These are phyloP conservation scores for Hedya salicella DNA, from an alignment of 2,888 invertebrate genomes.

Conservation along the genomic window DNA sequence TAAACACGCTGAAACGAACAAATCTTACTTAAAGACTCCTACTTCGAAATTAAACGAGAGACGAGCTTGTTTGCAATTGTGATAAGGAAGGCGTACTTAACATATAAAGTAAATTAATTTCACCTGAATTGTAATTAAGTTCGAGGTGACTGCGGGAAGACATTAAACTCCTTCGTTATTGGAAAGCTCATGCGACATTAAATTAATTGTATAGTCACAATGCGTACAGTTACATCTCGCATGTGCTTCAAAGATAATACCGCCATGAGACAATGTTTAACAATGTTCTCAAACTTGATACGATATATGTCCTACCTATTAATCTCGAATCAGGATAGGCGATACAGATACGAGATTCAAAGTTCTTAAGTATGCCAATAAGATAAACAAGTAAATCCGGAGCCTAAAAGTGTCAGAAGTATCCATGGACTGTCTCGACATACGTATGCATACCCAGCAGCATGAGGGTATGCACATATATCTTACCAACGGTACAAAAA, in stretches of 20 bases:
- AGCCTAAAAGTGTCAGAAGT: no score
- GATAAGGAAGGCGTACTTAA: neutral
- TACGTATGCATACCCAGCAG: no score
- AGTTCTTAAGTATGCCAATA: no score
- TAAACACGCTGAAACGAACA: neutral
- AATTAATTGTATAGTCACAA: constrained; percentile 13
- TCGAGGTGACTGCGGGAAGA: neutral
- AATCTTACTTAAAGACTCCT: neutral
- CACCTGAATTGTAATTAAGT: constrained; percentile 1
- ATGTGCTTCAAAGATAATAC: constrained; percentile 13
- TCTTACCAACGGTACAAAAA: no score
- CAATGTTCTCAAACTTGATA: constrained; percentile 15
- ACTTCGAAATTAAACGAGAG: neutral
- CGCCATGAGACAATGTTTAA: neutral
- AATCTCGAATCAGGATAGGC: no score
- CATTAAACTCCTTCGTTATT: constrained; percentile 5
- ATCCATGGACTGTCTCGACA: no score
- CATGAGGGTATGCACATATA: no score
- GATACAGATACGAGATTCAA: no score
- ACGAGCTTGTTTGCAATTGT: neutral
- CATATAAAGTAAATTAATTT: constrained; percentile 6
- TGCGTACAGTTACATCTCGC: neutral
- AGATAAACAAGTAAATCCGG: no score
- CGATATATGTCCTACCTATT: no score
- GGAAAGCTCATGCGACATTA: constrained; percentile 5